phyloP scores from a whole-genome alignment of 2,113 vertebrate species.

The Macroglossus sobrinus region DNA sequence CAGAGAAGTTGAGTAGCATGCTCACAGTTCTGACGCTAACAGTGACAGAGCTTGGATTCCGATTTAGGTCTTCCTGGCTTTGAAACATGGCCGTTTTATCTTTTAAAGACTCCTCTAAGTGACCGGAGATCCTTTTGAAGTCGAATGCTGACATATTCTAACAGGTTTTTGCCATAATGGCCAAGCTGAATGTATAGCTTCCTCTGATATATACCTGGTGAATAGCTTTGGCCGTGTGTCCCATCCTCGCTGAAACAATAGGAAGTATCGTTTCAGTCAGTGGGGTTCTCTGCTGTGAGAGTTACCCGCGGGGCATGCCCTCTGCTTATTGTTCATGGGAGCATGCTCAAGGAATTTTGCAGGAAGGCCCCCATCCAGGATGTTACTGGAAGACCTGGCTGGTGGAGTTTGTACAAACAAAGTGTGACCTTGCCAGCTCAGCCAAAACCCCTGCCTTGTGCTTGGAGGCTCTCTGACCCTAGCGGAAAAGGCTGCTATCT shows the following conservation, averaged over 20 bases:
- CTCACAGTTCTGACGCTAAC: background rate
- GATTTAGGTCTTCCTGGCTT: background rate
- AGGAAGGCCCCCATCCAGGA: slow-evolving; percentile 68
- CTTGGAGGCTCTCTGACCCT: slow-evolving; percentile 27
- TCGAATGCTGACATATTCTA: background rate
- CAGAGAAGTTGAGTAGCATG: background rate
- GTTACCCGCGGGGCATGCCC: slow-evolving; percentile 28
- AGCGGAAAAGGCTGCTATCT: slow-evolving; percentile 41
- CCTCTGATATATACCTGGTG: background rate
- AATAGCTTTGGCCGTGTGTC: background rate
- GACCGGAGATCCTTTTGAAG: background rate
- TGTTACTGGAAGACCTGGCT: slow-evolving; percentile 68
- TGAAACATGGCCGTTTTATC: background rate
- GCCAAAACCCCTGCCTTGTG: slow-evolving; percentile 24
- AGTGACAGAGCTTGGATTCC: background rate
- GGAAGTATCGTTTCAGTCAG: slow-evolving; percentile 33
- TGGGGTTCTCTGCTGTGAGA: slow-evolving; percentile 11
- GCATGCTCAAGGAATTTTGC: slow-evolving; percentile 52
- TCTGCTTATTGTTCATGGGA: slow-evolving; percentile 52
- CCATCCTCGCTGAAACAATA: background rate
- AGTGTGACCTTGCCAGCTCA: slow-evolving; percentile 55
- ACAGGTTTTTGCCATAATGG: background rate
- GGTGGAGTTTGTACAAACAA: slow-evolving; percentile 56
- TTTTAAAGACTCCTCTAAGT: background rate
- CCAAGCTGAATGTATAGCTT: background rate